Percentiles rank a stretch among this genome's conserved stretches.
Evolutionary conservation across 2,797 vertebrate species (phyloP).

Genomic region (Falco biarmicus): DNA sequence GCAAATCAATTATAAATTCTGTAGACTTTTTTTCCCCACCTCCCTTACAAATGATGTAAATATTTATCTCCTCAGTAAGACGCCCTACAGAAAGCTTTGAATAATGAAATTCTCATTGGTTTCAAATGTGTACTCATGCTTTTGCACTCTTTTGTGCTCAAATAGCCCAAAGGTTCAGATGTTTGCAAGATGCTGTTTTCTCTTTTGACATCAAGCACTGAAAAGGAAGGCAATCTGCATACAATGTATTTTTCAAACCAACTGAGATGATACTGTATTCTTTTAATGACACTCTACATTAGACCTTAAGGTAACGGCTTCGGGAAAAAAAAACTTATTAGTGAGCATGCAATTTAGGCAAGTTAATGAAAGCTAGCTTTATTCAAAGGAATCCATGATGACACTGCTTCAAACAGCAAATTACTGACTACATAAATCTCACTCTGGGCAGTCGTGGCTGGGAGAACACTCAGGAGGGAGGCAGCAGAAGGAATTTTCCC

Average conservation of each 20-base stretch:
- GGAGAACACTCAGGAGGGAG: background rate
- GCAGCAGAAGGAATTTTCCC: background rate
- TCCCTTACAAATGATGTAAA: background rate
- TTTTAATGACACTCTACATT: background rate
- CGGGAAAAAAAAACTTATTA: background rate
- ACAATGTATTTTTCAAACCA: background rate
- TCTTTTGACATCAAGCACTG: background rate
- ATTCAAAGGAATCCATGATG: background rate
- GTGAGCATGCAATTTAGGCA: background rate
- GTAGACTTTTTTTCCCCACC: background rate
- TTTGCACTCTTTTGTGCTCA: background rate
- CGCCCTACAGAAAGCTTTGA: background rate
- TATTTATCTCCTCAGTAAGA: background rate
- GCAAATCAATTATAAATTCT: background rate
- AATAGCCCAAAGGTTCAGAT: background rate
- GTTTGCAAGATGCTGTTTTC: background rate
- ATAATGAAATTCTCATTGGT: background rate
- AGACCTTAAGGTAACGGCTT: background rate
- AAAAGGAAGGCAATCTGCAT: background rate
- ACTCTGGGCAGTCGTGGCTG: too few relatives aligned
- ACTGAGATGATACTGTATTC: background rate
- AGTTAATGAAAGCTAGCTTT: background rate
- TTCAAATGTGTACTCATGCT: background rate
- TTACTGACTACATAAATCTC: background rate
- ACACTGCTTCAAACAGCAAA: background rate